Percentiles rank a stretch among this genome's conserved stretches.
These are phyloP conservation scores for Dasypolia templi DNA, from an alignment of 2,888 invertebrate species.

Conservation along the genomic window DNA sequence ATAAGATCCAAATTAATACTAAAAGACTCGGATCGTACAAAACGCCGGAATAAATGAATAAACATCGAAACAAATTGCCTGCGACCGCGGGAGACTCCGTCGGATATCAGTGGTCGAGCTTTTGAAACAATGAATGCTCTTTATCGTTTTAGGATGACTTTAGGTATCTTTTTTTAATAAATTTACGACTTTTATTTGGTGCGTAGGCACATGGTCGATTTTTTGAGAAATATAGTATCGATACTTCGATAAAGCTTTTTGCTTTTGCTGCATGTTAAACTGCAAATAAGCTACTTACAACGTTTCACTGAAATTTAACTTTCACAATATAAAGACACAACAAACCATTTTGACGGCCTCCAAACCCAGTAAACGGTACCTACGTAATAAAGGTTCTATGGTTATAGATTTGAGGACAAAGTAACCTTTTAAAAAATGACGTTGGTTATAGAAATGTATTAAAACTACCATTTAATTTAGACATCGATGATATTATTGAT, in stretches of 20 bases:
- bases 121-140: conserved; percentile 73
- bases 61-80: conserved; percentile 84
- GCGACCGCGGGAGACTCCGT: conserved; percentile 67
- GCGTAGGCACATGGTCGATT: conserved; percentile 29
- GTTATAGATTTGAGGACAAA: background rate
- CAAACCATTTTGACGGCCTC: background rate
- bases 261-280: background rate
- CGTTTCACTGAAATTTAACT: background rate
- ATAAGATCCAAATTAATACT: conserved; percentile 87
- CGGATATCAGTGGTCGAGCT: conserved; percentile 69
- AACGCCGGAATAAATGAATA: conserved; percentile 86
- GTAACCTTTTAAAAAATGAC: background rate
- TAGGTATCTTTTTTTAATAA: conserved; percentile 65
- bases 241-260: background rate
- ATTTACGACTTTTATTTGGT: conserved; percentile 63
- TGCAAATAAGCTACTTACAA: background rate
- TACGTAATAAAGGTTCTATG: background rate
- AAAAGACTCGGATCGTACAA: conserved; percentile 81
- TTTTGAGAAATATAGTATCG: background rate
- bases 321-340: background rate
- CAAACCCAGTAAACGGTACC: conserved; percentile 15
- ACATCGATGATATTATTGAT: conserved; percentile 4
- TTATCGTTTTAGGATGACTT: conserved; percentile 68
- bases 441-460: background rate
- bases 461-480: background rate